These are phyloP conservation scores for Turritopsis dohrnii DNA, from an alignment of 30 jellyfish, hydroid and myxozoan genomes.

Conservation along the genomic window DNA sequence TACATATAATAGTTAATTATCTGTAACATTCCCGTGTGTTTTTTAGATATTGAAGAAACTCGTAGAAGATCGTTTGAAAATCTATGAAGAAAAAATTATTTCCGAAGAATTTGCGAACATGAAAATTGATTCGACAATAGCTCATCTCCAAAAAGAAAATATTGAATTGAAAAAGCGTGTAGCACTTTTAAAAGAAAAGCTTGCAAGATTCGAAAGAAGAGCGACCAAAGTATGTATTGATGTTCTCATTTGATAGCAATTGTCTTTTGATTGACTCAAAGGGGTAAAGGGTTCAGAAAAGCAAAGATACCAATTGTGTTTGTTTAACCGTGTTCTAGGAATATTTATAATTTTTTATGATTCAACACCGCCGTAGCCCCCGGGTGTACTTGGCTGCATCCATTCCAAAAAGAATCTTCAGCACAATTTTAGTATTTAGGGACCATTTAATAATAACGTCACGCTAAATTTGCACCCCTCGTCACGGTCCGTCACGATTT, in stretches of 20 bases:
- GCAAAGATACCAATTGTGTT: no score
- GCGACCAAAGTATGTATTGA: neutral
- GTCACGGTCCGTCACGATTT: no score
- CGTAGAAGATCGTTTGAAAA: neutral
- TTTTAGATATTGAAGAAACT: neutral
- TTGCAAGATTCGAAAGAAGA: neutral
- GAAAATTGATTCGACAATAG: neutral
- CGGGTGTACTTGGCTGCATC: no score
- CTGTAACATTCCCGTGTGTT: neutral
- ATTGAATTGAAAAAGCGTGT: neutral
- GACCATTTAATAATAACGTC: no score
- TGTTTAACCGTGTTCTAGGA: no score
- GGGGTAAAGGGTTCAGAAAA: neutral
- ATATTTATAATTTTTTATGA: no score
- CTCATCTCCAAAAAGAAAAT: neutral
- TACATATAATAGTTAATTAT: no score
- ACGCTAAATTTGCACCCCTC: no score
- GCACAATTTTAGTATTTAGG: no score
- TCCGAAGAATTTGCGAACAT: neutral
- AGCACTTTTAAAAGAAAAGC: neutral
- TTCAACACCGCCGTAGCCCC: no score
- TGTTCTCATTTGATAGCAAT: neutral
- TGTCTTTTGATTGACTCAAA: neutral
- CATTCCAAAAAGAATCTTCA: no score
- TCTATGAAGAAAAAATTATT: neutral